Base-by-base conservation (phyloP, 1,140 invertebrate genomes). In the Papilio xuthus region DNA sequence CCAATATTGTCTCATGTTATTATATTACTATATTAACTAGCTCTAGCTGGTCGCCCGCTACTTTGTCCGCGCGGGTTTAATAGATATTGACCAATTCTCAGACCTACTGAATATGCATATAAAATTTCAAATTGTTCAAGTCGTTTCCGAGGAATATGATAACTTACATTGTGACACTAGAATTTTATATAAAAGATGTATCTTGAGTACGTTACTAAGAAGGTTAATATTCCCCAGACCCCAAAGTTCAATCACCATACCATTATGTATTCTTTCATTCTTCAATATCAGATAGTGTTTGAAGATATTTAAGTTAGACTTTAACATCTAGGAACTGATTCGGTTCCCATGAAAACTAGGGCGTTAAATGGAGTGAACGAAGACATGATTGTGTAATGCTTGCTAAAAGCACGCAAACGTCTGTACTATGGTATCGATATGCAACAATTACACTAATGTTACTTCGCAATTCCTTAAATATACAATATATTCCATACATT, bases 311-410 rank as follows among this genome's bases (percentile, higher is more conserved):
- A 20, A 53, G 6, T 53, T 53, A 53, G 20, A 53, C 8, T 32
- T 8, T 0, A 67, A 32, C 26, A 15, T 67, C 15, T 32, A 67
- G 60, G 23, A 32, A 67, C 60, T 32, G 60, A 67, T 67, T 32
- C 23, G 26, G 60, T 67, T 32, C 60, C 60, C 60, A 67, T 67
- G 60, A 28, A 67, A 67, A 67, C 60, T 67, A 32, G 60, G 60
- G 60, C 60, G 60, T 67, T 67, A 67, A 67, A 67, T 67, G 60
- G 60, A 67, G 6, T 32, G 26, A 28, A 4, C 60, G 9, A 12
- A 32, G 60, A 67, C 60, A 18, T 67, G 26, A 3, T 67, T 67
- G 60, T 67, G 60, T 20, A 67, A 67, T 67, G 23, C 4, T 67
- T 67, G 60, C 26, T 67, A 67, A 67, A 67, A 67, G 26, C 26